These are phyloP conservation scores for Leucoptera coffeella DNA, from an alignment of 2,888 invertebrate species.

Conservation along the genomic window DNA sequence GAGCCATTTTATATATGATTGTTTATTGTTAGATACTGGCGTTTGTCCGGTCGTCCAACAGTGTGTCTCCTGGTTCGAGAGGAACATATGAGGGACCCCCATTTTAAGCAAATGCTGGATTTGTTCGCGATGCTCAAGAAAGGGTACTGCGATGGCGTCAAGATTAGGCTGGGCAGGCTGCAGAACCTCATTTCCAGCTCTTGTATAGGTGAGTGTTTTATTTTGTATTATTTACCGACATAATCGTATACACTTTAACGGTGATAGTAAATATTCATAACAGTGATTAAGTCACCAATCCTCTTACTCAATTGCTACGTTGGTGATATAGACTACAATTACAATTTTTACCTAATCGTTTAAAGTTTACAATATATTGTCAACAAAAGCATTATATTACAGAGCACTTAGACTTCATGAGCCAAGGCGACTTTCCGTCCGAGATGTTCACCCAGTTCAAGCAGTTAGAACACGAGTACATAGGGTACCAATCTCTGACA, in stretches of 20 bases:
- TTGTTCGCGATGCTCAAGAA: conserved; percentile 94
- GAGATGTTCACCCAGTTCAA: conserved; percentile 76
- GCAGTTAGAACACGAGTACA: conserved; percentile 86
- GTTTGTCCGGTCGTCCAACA: conserved; percentile 93
- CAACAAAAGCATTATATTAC: too few relatives aligned
- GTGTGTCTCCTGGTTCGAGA: conserved; percentile 92
- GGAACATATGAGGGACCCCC: conserved; percentile 94
- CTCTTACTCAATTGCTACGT: neutral
- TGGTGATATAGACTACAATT: too few relatives aligned
- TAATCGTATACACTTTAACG: too few relatives aligned
- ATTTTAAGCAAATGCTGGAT: conserved; percentile 94
- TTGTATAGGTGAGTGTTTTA: conserved; percentile 67
- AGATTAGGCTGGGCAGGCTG: conserved; percentile 87
- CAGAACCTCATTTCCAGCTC: conserved; percentile 98
- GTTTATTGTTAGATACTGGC: conserved; percentile 73
- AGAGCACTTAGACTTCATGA: conserved; percentile 98
- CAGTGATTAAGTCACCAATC: too few relatives aligned
- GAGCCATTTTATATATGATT: too few relatives aligned
- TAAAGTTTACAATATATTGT: too few relatives aligned
- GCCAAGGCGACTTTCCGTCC: conserved; percentile 67
- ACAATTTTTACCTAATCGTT: too few relatives aligned
- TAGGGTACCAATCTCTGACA: conserved; percentile 92
- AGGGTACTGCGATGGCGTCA: conserved; percentile 92
- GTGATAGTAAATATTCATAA: too few relatives aligned
- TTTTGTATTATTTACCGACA: neutral